Evolutionary conservation across 2,113 vertebrate genomes (phyloP), one percentile per base, ranked within the genome.

Genomic region (Nothoprocta perdicaria): DNA sequence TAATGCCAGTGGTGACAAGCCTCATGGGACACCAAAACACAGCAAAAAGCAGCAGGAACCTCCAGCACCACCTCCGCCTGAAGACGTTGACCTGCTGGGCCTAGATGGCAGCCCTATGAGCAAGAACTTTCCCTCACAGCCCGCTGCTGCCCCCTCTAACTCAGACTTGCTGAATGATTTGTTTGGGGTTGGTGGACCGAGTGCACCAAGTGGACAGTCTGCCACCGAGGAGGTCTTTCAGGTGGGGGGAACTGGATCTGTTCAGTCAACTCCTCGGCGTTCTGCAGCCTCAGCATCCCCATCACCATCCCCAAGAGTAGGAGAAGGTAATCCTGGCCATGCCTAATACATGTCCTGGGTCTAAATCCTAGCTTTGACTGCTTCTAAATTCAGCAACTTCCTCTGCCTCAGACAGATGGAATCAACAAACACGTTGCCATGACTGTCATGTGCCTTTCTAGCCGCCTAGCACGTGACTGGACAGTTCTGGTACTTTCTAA

Each of bases 11-110:
- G 96, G 96, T 1, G 98, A 98, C 88, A 98, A 97, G 67, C 94
- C 96, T 62, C 98, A 97, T 0, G 97, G 96, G 71, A 94, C 97
- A 33, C 97, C 96, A 80, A 98, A 95, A 95, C 96, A 97, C 92
- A 96, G 90, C 97, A 97, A 91, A 97, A 97, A 94, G 93, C 98
- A 96, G 22, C 97, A 93, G 83, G 86, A 96, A 76, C 89, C 97
- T 10, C 93, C 95, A 0, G 95, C 86, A 7, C 95, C 96, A 4
- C 96, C 97, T 8, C 97, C 98, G 0, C 73, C 98, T 1, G 98
- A 98, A 55, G 99, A 99, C 0, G 98, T 98, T 86, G 99, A 99
- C 94, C 98, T 99, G 63, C 98, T 99, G 76, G 99, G 98, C 66
- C 97, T 99, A 17, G 98, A 98, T 27, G 98, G 98, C 24, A 98